phyloP scores from a whole-genome alignment of 2,113 vertebrate genomes.

The Chitala chitala region DNA sequence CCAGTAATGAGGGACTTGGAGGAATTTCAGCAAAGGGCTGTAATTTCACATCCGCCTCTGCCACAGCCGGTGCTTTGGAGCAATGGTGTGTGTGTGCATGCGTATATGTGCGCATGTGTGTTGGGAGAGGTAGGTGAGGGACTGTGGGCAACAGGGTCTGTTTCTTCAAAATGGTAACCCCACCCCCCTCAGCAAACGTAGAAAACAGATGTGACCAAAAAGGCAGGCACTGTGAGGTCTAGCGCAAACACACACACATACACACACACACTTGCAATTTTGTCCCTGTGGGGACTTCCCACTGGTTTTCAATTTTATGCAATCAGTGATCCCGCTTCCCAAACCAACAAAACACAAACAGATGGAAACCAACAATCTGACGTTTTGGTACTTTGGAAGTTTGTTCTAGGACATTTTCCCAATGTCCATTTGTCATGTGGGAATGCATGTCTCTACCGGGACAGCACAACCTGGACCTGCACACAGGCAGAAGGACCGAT shows the following conservation, averaged over 20 bases:
- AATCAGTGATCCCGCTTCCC: too few relatives aligned
- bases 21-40: slow-evolving; percentile 7
- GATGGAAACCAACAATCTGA: too few relatives aligned
- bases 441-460: too few relatives aligned
- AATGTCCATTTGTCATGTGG: too few relatives aligned
- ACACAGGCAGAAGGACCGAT: not conserved
- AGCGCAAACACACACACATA: not conserved
- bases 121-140: not conserved
- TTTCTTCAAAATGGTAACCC: not conserved
- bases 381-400: too few relatives aligned
- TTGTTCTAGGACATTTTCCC: not conserved
- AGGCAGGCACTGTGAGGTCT: not conserved
- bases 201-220: slow-evolving; percentile 33
- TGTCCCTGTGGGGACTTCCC: too few relatives aligned
- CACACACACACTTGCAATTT: slow-evolving; percentile 21
- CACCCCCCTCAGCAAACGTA: not conserved
- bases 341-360: too few relatives aligned
- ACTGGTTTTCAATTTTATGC: too few relatives aligned
- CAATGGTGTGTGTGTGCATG: not conserved
- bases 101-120: too few relatives aligned
- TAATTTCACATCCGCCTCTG: not conserved
- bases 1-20: not conserved
- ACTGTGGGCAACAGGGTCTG: not conserved
- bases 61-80: too few relatives aligned
- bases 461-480: not conserved